Conservation (phyloP, 2,113 vertebrate genomes). For the Uropsilus gracilis region DNA sequence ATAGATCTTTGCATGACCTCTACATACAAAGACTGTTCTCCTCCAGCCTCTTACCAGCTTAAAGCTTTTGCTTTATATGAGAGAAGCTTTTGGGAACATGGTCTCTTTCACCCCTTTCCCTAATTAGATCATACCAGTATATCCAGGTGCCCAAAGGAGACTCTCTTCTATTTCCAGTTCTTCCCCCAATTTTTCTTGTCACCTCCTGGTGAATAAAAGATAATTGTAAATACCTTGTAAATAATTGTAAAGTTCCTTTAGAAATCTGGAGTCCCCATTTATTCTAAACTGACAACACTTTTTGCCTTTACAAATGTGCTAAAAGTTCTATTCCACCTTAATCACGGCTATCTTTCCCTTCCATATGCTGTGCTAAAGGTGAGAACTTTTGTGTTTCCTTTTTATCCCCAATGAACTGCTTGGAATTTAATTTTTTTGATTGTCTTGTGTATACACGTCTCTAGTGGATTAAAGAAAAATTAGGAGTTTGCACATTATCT, state of each 20-base stretch:
- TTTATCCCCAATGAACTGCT: neutral
- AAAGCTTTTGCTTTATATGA: neutral
- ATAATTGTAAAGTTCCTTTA: neutral
- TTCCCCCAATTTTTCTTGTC: neutral
- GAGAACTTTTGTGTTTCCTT: neutral
- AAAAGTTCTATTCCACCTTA: neutral
- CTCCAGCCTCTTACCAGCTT: neutral
- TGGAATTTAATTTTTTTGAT: neutral
- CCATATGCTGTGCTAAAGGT: neutral
- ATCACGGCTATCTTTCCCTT: neutral
- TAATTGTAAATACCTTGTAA: too few species aligned
- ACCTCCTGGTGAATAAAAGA: neutral
- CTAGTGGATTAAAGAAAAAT: neutral
- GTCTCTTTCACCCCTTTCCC: neutral
- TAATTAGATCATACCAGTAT: neutral
- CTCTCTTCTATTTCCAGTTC: neutral
- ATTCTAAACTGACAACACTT: neutral
- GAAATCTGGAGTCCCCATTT: neutral
- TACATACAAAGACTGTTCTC: neutral
- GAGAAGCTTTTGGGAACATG: neutral
- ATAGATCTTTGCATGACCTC: neutral
- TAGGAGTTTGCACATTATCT: constrained; percentile 10
- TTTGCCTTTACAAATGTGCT: neutral
- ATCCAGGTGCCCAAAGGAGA: neutral
- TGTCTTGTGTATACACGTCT: neutral